Evolutionary conservation across 2,113 vertebrate genomes (phyloP), one percentile per base, ranked within the genome.

Genomic region (Catagonus wagneri): DNA sequence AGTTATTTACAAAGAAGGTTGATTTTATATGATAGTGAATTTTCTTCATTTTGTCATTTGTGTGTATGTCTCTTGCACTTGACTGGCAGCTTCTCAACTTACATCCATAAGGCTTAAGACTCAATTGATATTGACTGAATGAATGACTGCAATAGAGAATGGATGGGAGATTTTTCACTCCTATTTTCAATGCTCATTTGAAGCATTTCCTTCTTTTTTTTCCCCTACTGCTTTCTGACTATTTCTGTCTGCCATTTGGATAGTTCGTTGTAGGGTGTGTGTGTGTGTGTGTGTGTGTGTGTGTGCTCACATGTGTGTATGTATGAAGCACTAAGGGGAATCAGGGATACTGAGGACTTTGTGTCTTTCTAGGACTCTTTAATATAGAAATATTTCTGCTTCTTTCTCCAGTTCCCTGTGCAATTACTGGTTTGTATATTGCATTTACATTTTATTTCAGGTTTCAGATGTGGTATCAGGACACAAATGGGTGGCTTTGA

Each of bases 191-290:
- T 63, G 34, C 5, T 13, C 29, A 52, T 88, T 88, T 88, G 66
- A 88, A 90, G 22, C 50, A 80, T 5, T 96, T 84, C 36, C 19
- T 89, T 52, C 6, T 89, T 10, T 65, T 63, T 92, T 76, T 85
- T 80, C n/a, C n/a, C 76, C 23, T 80, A 23, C 39, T 60, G 1
- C 22, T 85, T 11, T 56, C 39, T 50, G 34, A 65, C 25, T 65
- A 15, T 17, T 74, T 94, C 66, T 66, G 58, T 39, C 36, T 34
- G 15, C 6, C 13, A 6, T 63, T 86, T 86, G 36, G 34, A 19
- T 68, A 50, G 39, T 52, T 54, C 25, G 50, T 23, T 74, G 0
- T 39, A n/a, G 23, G 27, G 19, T 52, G 9, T 34, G 23, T 20
- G 32, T 23, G 39, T 19, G 32, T 32, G 2, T 69, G 19, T 34